A percentile compares a stretch with the other conserved stretches of the same genome.
Evolutionary conservation across 2,113 vertebrate genomes (phyloP).

Genomic region (Syngnathus scovelli): DNA sequence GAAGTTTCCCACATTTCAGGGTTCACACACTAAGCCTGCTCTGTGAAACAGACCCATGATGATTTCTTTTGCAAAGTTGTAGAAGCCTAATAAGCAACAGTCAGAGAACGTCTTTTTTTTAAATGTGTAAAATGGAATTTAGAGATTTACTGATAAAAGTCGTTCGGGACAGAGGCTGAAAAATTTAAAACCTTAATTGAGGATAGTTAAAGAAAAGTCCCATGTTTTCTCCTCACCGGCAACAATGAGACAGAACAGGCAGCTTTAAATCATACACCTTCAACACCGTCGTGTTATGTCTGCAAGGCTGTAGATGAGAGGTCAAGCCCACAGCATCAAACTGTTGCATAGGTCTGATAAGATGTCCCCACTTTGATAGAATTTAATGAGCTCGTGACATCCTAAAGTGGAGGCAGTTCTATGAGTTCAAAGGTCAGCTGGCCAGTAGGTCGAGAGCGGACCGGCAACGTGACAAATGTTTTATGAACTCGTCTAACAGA

Average conservation of each 20-base stretch:
- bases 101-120: no score
- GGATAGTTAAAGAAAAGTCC: no score
- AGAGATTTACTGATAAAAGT: no score
- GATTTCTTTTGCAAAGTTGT: not conserved
- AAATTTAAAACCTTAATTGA: not conserved
- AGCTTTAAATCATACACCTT: not conserved
- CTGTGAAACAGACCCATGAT: no score
- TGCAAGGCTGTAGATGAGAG: constrained; percentile 21
- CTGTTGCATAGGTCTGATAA: constrained; percentile 8
- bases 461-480: no score
- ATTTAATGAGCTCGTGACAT: constrained; percentile 19
- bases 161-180: no score
- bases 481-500: no score
- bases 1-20: no score
- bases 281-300: constrained; percentile 22
- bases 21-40: no score
- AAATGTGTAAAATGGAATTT: not conserved
- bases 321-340: constrained; percentile 29
- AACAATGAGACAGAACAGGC: not conserved
- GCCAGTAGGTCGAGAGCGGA: no score
- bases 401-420: constrained; percentile 7
- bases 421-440: constrained; percentile 13
- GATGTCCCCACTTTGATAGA: constrained; percentile 4
- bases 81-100: no score
- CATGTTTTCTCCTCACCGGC: not conserved